Percentiles rank a stretch among this genome's conserved stretches.
These are phyloP conservation scores for Scolopax rusticola DNA, from an alignment of 2,797 vertebrate genomes.

Conservation along the genomic window DNA sequence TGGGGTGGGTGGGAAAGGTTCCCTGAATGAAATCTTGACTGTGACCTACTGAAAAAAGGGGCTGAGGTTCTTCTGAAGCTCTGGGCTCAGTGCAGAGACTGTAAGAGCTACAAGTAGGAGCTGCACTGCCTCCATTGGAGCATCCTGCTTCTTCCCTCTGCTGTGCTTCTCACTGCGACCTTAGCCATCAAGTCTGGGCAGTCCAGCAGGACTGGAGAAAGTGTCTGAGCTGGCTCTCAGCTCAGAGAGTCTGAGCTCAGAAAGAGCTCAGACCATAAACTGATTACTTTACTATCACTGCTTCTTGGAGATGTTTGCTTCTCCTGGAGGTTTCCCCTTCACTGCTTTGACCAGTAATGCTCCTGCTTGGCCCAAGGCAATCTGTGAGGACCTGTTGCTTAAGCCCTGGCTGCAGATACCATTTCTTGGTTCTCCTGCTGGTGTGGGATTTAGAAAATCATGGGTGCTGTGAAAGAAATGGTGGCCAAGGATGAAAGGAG, in stretches of 20 bases:
- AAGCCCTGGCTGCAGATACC: background rate
- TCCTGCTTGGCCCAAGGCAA: background rate
- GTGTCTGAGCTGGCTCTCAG: background rate
- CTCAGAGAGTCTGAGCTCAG: background rate
- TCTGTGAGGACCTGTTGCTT: background rate
- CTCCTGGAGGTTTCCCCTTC: background rate
- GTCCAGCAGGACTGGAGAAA: background rate
- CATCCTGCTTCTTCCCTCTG: background rate
- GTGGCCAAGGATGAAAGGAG: background rate
- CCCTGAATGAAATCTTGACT: background rate
- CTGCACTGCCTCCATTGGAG: background rate
- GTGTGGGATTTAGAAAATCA: background rate
- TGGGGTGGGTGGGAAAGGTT: conserved; percentile 39
- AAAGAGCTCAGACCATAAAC: background rate
- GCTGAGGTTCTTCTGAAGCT: conserved; percentile 16
- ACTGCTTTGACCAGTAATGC: background rate
- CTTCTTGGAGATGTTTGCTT: background rate
- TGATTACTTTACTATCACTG: background rate
- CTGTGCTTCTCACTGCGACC: background rate
- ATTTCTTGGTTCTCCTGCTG: background rate
- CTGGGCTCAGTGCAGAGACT: background rate
- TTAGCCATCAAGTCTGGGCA: background rate
- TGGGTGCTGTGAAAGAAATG: background rate
- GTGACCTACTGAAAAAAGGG: conserved; percentile 2
- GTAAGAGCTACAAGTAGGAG: background rate